Base-by-base conservation (phyloP, 2,113 vertebrate genomes). In the Orycteropus afer region DNA sequence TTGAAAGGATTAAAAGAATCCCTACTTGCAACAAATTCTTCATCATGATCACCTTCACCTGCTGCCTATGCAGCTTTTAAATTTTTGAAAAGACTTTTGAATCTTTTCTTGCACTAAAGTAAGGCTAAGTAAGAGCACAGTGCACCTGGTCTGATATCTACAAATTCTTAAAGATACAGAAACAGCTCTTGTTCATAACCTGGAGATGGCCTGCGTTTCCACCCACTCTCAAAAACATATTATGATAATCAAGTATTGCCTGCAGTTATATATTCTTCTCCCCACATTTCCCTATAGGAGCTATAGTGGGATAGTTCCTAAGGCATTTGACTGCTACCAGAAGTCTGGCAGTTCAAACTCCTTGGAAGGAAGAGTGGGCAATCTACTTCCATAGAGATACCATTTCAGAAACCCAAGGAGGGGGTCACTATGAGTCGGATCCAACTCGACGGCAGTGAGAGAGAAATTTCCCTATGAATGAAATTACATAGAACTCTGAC, bases 401-500 rank as follows among this genome's bases (percentile, higher is more conserved):
- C n/a, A n/a, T n/a, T n/a, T n/a, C n/a, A n/a, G n/a, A n/a, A n/a
- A n/a, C n/a, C n/a, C n/a, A n/a, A n/a, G n/a, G n/a, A n/a, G n/a
- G n/a, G n/a, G n/a, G n/a, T n/a, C n/a, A n/a, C n/a, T n/a, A n/a
- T n/a, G n/a, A n/a, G n/a, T n/a, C n/a, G n/a, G n/a, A n/a, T n/a
- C n/a, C n/a, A n/a, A n/a, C n/a, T n/a, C n/a, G n/a, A n/a, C n/a
- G n/a, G n/a, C n/a, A n/a, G n/a, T n/a, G n/a, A n/a, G n/a, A n/a
- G n/a, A n/a, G n/a, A n/a, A 78, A n/a, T 88, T 86, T 93, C n/a
- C 37, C 47, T 49, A 23, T 55, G 55, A 53, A 37, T 65, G 17
- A n/a, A 83, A 89, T 79, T 90, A 94, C 14, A 51, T 18, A 84
- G 45, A 42, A 83, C 86, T 90, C 29, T 94, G 53, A 78, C 32